phyloP scores from a whole-genome alignment of 2,797 vertebrate species.

The Sebastes iracundus region DNA sequence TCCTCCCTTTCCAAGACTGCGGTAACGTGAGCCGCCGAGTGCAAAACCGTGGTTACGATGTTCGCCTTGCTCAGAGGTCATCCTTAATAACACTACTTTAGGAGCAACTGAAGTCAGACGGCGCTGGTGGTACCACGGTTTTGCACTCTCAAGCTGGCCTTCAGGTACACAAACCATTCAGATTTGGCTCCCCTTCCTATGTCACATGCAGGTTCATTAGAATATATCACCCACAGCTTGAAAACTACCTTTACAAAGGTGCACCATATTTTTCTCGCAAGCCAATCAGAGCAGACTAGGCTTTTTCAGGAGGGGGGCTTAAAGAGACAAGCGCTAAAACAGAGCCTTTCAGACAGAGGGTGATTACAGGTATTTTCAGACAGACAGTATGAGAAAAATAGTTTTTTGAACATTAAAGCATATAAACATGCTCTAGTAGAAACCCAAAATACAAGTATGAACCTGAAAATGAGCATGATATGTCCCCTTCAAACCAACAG shows the following conservation, averaged over 20 bases:
- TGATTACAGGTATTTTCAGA: fast-evolving
- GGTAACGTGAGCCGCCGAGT: too few relatives aligned
- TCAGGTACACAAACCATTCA: too few relatives aligned
- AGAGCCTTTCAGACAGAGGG: not conserved
- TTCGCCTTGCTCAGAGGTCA: too few relatives aligned
- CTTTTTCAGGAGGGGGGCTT: not conserved
- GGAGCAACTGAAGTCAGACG: too few relatives aligned
- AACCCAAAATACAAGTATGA: not conserved
- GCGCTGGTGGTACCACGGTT: too few relatives aligned
- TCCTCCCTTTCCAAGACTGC: too few relatives aligned
- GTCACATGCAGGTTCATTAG: too few relatives aligned
- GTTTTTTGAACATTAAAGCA: not conserved
- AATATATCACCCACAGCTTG: too few relatives aligned
- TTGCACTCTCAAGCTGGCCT: too few relatives aligned
- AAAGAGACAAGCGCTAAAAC: not conserved
- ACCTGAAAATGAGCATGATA: not conserved
- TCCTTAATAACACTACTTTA: too few relatives aligned
- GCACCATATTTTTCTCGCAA: not conserved
- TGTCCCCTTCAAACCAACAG: not conserved
- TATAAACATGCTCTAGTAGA: not conserved
- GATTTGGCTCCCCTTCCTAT: too few relatives aligned
- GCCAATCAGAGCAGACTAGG: not conserved
- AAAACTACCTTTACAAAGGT: not conserved
- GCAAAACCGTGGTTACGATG: too few relatives aligned
- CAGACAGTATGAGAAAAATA: not conserved